Percentiles rank a stretch among this genome's conserved stretches.
Conservation (phyloP, 2,113 vertebrate genomes). For the Halcyon malimbica region DNA sequence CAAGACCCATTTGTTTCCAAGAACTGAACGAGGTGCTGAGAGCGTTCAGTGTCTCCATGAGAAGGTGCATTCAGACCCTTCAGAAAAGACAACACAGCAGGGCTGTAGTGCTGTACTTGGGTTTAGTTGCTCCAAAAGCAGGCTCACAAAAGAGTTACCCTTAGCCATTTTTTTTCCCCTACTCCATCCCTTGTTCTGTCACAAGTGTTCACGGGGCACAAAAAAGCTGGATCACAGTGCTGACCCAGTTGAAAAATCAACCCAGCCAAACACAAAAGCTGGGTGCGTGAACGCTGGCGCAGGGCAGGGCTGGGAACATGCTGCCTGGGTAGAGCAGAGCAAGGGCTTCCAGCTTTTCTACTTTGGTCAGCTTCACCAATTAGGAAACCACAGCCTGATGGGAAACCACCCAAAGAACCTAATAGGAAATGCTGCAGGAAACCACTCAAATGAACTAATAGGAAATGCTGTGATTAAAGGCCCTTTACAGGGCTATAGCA, state of each 20-base stretch:
- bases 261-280: neutral
- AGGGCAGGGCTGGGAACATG: neutral
- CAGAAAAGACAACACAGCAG: neutral
- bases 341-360: neutral
- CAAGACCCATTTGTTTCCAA: neutral
- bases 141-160: neutral
- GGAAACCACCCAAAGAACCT: constrained; percentile 6
- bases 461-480: constrained; percentile 23
- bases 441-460: neutral
- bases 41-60: neutral
- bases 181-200: neutral
- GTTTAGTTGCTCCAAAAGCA: neutral
- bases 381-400: constrained; percentile 1
- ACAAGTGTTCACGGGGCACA: neutral
- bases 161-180: neutral
- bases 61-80: neutral
- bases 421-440: neutral
- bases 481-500: neutral
- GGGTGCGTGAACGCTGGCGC: fast-evolving
- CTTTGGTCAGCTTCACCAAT: neutral
- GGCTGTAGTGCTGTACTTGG: fast-evolving
- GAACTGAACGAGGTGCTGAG: neutral
- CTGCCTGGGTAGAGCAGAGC: fast-evolving
- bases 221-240: neutral
- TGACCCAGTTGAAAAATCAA: neutral